Conservation (phyloP, 2,888 invertebrate genomes). For the Ophion obscuratus region DNA sequence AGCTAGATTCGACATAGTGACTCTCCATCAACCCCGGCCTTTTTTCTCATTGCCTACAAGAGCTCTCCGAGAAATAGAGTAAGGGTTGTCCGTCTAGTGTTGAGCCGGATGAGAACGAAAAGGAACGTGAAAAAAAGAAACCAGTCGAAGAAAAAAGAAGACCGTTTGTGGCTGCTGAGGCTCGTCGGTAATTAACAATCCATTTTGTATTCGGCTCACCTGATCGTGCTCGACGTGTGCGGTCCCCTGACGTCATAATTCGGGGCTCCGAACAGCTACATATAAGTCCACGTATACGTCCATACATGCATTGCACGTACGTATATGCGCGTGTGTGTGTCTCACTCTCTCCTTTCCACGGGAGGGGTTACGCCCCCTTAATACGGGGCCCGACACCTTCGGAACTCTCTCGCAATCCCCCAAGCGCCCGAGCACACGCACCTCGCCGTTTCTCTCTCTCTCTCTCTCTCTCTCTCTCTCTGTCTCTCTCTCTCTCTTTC, state of each 20-base stretch:
- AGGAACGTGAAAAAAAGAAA: slow-evolving; percentile 16
- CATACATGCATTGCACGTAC: too few species aligned
- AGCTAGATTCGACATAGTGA: too few species aligned
- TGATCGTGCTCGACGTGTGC: slow-evolving; percentile 82
- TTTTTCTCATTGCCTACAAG: not conserved
- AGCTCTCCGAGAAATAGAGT: not conserved
- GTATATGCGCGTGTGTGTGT: slow-evolving; percentile 8
- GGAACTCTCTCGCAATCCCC: slow-evolving; percentile 68
- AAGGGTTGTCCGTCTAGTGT: slow-evolving; percentile 14
- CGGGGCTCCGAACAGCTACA: slow-evolving; percentile 79
- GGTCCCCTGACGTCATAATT: slow-evolving; percentile 84
- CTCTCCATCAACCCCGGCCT: too few species aligned
- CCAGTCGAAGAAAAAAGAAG: slow-evolving; percentile 6
- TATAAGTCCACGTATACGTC: too few species aligned
- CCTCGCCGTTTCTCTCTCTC: slow-evolving; percentile 52
- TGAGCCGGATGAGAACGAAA: slow-evolving; percentile 1
- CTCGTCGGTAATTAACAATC: slow-evolving; percentile 81
- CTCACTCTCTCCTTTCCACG: slow-evolving; percentile 34
- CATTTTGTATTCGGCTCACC: slow-evolving; percentile 83
- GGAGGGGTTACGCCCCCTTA: slow-evolving; percentile 83
- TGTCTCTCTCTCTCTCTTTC: slow-evolving; percentile 20
- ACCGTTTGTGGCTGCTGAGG: slow-evolving; percentile 57
- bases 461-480: slow-evolving; percentile 45
- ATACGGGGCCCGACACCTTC: slow-evolving; percentile 83
- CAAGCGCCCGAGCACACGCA: slow-evolving; percentile 55